phyloP scores from a whole-genome alignment of 2,888 invertebrate genomes.

The Rutpela maculata region DNA sequence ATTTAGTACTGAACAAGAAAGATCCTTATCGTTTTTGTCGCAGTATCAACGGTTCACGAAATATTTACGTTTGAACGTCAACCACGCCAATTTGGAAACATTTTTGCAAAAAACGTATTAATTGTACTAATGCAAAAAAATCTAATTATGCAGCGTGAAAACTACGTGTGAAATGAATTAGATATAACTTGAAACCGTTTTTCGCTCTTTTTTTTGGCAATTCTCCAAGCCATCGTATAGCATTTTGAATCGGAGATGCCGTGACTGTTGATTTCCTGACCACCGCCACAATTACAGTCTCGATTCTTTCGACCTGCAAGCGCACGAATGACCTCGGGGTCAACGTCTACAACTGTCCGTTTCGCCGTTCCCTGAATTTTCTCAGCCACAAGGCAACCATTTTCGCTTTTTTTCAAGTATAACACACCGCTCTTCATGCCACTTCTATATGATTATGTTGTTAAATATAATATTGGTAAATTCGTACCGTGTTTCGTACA shows the following conservation, averaged over 20 bases:
- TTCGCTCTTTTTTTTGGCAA: too few species aligned
- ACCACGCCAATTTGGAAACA: too few species aligned
- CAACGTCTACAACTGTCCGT: conserved; percentile 25
- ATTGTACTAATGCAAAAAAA: too few species aligned
- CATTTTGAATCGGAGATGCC: neutral
- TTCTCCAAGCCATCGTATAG: too few species aligned
- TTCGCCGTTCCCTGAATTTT: conserved; percentile 29
- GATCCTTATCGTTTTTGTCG: too few species aligned
- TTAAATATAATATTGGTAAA: conserved; percentile 24
- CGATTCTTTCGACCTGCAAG: conserved; percentile 27
- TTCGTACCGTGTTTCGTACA: conserved; percentile 2
- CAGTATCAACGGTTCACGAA: too few species aligned
- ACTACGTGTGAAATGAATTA: too few species aligned
- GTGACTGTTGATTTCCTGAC: conserved; percentile 31
- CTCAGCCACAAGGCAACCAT: conserved; percentile 27
- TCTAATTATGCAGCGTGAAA: too few species aligned
- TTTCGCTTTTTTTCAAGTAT: conserved; percentile 20
- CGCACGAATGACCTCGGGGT: conserved; percentile 36
- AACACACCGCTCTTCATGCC: neutral
- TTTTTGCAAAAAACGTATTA: too few species aligned
- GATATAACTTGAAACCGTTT: too few species aligned
- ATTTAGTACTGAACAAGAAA: too few species aligned
- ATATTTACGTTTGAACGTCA: too few species aligned
- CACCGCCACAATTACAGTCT: conserved; percentile 24
- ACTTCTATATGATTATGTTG: conserved; percentile 24